Evolutionary conservation across 2,888 invertebrate species (phyloP), one percentile per base, ranked within the genome.

Genomic region (Orthosia incerta): DNA sequence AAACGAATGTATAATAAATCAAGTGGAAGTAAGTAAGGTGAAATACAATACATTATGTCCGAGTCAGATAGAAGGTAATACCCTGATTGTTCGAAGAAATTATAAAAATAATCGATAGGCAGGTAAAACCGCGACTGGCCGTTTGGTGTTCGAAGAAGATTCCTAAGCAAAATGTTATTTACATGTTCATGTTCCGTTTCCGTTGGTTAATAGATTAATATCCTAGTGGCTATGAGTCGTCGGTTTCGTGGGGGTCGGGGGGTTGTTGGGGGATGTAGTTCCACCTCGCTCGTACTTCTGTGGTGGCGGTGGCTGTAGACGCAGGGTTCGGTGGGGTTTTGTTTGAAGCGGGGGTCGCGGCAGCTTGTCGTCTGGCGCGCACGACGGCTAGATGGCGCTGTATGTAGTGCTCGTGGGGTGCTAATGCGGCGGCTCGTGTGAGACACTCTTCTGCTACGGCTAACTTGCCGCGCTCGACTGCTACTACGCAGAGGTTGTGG

Each of bases 401-500:
- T 57, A 99, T 98, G 96, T 99, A 99, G 87, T 98, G 98, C 93
- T 99, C 99, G 76, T 97, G 97, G 0, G 99, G 99, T 0, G 99
- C 99, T 39, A 99, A 95, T 11, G 97, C 96, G 68, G 98, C 98
- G 1, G 99, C 99, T 64, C 97, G 97, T 64, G 97, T 97, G 23
- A 99, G 97, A 91, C 99, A 99, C 67, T 97, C 97, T 85, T 98
- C 98, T 0, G 99, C 99, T 69, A 97, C 96, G n/a, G 97, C 97
- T 46, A 99, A 96, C 88, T 98, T 97, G 15, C 99, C 99, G 53
- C 98, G 97, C 93, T 99, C 99, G 11, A 99, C 99, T 86, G 98
- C 98, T 0, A 99, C 99, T 12, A 99, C 99, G 94, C 99, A 99
- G 39, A 99, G 97, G 94, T 99, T 99, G 96, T 99, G 99, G 59